Percentiles rank a stretch among this genome's conserved stretches.
These are phyloP conservation scores for Aphrophora alni DNA, from an alignment of 2,888 invertebrate species.

Conservation along the genomic window DNA sequence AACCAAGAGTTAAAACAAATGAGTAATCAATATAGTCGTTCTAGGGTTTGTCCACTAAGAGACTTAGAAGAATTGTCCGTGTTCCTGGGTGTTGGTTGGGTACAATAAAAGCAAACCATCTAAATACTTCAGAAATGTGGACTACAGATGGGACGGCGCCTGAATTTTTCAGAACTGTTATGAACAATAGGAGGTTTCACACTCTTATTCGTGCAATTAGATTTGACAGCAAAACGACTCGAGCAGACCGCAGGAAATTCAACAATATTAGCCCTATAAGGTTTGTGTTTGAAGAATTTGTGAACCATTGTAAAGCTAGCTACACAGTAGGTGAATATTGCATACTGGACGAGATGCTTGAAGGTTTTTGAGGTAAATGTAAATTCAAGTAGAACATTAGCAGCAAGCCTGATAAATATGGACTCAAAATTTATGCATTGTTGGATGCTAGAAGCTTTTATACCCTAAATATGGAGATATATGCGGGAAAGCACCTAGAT, in stretches of 20 bases:
- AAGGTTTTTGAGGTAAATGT: constrained; percentile 31
- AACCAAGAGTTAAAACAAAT: constrained; percentile 41
- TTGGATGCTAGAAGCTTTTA: constrained; percentile 41
- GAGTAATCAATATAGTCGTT: neutral
- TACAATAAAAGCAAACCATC: constrained; percentile 44
- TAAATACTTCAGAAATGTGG: constrained; percentile 8
- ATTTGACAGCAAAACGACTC: neutral
- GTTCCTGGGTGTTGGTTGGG: constrained; percentile 45
- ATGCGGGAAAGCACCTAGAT: constrained; percentile 39
- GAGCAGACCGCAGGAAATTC: constrained; percentile 46
- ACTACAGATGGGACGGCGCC: neutral
- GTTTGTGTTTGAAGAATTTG: constrained; percentile 42
- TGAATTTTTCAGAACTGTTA: neutral
- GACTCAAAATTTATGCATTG: constrained; percentile 51
- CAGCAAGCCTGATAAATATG: constrained; percentile 52
- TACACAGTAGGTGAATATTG: constrained; percentile 43
- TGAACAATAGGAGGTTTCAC: neutral
- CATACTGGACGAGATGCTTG: constrained; percentile 50
- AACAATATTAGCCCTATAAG: constrained; percentile 47
- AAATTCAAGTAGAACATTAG: constrained; percentile 51
- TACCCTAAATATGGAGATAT: constrained; percentile 43
- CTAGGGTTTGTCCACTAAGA: constrained; percentile 23
- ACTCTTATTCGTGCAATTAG: neutral
- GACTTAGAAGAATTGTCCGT: too few species aligned
- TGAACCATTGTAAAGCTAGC: constrained; percentile 50